Conservation (phyloP, 1,140 invertebrate species). For the Camponotus vicinus region DNA sequence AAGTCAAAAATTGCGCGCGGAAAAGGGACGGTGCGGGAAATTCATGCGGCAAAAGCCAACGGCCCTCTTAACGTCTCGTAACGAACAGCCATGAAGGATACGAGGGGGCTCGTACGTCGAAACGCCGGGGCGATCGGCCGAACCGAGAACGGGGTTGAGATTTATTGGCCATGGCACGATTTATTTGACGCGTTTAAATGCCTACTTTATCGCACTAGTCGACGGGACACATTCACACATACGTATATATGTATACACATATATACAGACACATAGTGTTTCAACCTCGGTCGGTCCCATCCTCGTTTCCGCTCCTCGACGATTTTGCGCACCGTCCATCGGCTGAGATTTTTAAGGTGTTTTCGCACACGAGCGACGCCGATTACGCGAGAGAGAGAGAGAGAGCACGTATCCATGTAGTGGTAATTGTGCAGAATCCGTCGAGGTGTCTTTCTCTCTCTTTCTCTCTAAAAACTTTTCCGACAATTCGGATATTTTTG, state of each 20-base stretch:
- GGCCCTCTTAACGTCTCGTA: slow-evolving; percentile 56
- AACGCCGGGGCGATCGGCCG: slow-evolving; percentile 76
- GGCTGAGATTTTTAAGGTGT: slow-evolving; percentile 56
- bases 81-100: slow-evolving; percentile 55
- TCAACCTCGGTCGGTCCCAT: slow-evolving; percentile 23
- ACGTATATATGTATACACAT: too few species aligned
- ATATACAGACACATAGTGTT: slow-evolving; percentile 15
- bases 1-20: slow-evolving; percentile 20
- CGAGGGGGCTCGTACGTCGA: slow-evolving; percentile 39
- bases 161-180: slow-evolving; percentile 78
- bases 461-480: not conserved
- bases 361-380: slow-evolving; percentile 40
- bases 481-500: slow-evolving; percentile 19
- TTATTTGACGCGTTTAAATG: slow-evolving; percentile 83
- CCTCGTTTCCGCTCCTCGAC: slow-evolving; percentile 8
- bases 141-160: slow-evolving; percentile 72
- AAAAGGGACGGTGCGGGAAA: slow-evolving; percentile 23
- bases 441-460: not conserved
- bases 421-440: slow-evolving; percentile 8
- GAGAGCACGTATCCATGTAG: not conserved
- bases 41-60: slow-evolving; percentile 54
- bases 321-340: slow-evolving; percentile 6
- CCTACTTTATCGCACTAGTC: slow-evolving; percentile 77
- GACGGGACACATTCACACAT: not conserved
- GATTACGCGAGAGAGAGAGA: not conserved